Base-by-base conservation (phyloP, 2,113 vertebrate genomes). In the Anas platyrhynchos region DNA sequence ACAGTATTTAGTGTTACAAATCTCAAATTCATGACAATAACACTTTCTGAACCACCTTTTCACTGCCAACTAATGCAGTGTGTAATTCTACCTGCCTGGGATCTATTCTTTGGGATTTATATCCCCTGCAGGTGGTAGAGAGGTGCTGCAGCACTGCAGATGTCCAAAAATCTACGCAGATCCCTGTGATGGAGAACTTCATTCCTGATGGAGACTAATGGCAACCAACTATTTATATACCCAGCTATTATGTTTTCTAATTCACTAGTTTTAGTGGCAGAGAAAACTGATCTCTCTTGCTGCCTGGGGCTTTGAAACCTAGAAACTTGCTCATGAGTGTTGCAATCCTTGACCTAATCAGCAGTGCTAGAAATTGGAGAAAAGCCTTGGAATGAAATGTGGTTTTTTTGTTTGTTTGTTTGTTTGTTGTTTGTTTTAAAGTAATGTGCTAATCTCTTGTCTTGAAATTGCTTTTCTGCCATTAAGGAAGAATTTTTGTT, bases 201-300 rank as follows among this genome's bases (percentile, higher is more conserved):
- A 41, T 41, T 41, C 41, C 63, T 91, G 63, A 34, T 72, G 48
- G 59, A 93, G 69, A 62, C 76, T 94, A 91, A 93, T 55, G 63
- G 34, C 74, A 90, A 67, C 59, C 80, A 89, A 52, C 79, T 84
- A 87, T 91, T 97, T 89, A 83, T 82, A 89, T 41, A 82, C 2
- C 4, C 15, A 72, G 52, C 67, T 93, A 66, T 93, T 88, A 36
- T 73, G 79, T 96, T 91, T 96, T 92, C 82, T 93, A 91, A 91
- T 93, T 93, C 59, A 91, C 36, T 81, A 80, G 72, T 86, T 91
- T 96, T 93, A 93, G 61, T 59, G 58, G 52, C 79, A 77, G 82
- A 68, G 31, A 79, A 94, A 94, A 91, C 23, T 67, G 43, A 44
- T 95, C 34, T 86, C 18, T n/a, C 32, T 79, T 48, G 18, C 20